Conservation (phyloP, 1,140 invertebrate species). For the Trichonephila clavipes region DNA sequence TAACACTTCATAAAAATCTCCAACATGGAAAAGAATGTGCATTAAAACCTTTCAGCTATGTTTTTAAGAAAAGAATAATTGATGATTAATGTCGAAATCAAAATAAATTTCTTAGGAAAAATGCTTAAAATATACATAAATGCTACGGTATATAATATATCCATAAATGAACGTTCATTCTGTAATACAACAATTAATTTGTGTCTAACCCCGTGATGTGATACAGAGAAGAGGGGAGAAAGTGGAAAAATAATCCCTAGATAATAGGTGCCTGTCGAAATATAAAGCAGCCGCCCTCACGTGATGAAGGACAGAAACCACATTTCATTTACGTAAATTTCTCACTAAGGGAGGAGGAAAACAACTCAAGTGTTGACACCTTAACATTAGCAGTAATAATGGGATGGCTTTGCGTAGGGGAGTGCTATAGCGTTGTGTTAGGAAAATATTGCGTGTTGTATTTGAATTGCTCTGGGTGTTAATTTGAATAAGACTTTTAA, state of each 20-base stretch:
- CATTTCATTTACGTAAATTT: slow-evolving; percentile 43
- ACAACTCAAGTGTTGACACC: neutral
- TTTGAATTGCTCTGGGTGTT: neutral
- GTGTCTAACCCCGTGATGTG: neutral
- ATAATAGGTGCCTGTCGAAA: slow-evolving; percentile 35
- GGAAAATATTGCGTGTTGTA: neutral
- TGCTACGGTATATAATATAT: too few relatives aligned
- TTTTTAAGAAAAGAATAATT: too few relatives aligned
- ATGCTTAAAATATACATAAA: too few relatives aligned
- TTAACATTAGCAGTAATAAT: neutral
- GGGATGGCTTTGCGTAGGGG: neutral
- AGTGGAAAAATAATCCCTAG: slow-evolving; percentile 28
- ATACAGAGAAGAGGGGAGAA: neutral
- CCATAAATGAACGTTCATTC: too few relatives aligned
- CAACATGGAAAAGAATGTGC: too few relatives aligned
- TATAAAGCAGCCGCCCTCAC: neutral
- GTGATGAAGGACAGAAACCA: slow-evolving; percentile 25
- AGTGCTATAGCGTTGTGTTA: neutral
- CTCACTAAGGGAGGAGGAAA: neutral
- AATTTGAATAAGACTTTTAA: too few relatives aligned
- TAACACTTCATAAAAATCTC: too few relatives aligned
- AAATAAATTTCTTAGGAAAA: too few relatives aligned
- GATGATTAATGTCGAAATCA: too few relatives aligned
- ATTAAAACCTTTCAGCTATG: too few relatives aligned
- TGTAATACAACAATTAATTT: neutral